Base-by-base conservation (phyloP, 2,888 invertebrate species). In the Phyto melanocephala region DNA sequence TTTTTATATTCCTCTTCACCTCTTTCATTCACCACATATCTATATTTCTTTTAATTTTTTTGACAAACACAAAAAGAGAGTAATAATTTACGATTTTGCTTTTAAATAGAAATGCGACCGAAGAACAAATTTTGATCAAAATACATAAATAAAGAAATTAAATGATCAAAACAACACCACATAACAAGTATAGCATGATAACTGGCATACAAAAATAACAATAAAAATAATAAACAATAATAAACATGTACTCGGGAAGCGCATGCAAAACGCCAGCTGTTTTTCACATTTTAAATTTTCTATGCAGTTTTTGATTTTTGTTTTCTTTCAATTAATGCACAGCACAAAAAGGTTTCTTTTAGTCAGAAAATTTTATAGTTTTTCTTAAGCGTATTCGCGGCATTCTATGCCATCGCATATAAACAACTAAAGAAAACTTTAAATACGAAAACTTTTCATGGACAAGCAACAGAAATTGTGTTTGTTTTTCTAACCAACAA, bases 361-460 rank as follows among this genome's bases (percentile, higher is more conserved):
- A 24, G 37, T 11, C 56, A 62, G 10, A 24, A 60, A 11, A 42
- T 45, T 33, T 20, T 4, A 37, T 35, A 50, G 11, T 40, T 58
- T 62, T 58, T 22, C 37, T 60, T 28, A n/a, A 76, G 65, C 81
- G 71, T 40, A 45, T 42, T 24, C 54, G 60, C 70, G 71, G 22
- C 60, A 70, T 67, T 65, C 70, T 76, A 71, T 70, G 11, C 58
- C 47, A 71, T 71, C 63, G 65, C 65, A 71, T 65, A 65, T 42
- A 77, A 72, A 65, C 67, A 74, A 74, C 79, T 76, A 45, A 70
- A 78, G 78, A 78, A 82, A 72, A 72, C 63, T 63, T 56, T 63
- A 68, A 78, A 74, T 42, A 81, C 75, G 58, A 74, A 60, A 62
- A 54, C 58, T 70, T 78, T 79, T 74, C 81, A 65, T 78, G 78